Evolutionary conservation across 2,113 vertebrate genomes (phyloP).

Genomic region (Cynocephalus volans): DNA sequence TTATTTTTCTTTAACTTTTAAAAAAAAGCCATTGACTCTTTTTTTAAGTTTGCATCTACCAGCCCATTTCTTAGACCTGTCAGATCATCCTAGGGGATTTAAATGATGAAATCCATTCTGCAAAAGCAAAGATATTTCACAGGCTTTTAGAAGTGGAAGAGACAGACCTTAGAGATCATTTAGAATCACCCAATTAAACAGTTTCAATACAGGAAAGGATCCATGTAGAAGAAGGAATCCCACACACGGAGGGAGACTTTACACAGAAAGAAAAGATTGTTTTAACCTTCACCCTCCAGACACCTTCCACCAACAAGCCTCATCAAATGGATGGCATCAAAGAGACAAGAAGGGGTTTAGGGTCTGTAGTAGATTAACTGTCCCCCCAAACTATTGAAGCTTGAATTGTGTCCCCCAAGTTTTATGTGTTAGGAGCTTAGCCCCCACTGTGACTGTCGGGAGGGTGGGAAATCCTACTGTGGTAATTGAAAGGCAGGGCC

Average conservation of each 20-base stretch:
- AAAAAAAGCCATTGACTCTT: background rate
- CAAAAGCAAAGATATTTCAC: constrained; percentile 28
- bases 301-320: background rate
- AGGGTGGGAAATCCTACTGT: too few species aligned
- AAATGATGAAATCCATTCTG: constrained; percentile 47
- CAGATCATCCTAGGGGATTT: background rate
- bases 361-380: too few species aligned
- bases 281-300: constrained; percentile 13
- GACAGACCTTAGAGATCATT: background rate
- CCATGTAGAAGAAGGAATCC: background rate
- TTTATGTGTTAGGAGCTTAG: too few species aligned
- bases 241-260: background rate
- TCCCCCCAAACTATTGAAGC: too few species aligned
- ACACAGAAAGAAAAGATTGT: constrained; percentile 29
- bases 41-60: background rate
- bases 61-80: background rate
- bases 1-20: background rate
- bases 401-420: too few species aligned
- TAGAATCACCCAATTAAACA: background rate
- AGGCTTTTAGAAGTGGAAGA: constrained; percentile 52
- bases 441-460: too few species aligned
- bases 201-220: constrained; percentile 31
- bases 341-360: background rate
- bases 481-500: too few species aligned
- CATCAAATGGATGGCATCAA: constrained; percentile 14